A percentile compares a stretch with the other conserved stretches of the same genome.
phyloP scores from a whole-genome alignment of 2,113 vertebrate genomes.

The Cyanoderma ruficeps region DNA sequence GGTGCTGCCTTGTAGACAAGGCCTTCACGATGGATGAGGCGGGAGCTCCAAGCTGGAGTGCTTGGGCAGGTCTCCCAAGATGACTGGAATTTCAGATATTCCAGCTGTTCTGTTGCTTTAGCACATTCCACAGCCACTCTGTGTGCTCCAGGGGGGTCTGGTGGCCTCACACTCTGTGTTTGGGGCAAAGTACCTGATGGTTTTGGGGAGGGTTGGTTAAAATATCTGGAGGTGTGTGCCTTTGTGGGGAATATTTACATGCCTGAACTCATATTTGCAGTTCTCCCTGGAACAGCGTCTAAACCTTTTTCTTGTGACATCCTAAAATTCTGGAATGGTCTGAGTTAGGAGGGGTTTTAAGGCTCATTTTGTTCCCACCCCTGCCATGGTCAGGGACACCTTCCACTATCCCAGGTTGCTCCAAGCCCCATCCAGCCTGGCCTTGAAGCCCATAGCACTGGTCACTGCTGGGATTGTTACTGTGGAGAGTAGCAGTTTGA shows the following conservation, averaged over 20 bases:
- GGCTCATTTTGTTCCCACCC: accelerated
- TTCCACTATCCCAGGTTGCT: background rate
- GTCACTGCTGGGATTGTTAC: background rate
- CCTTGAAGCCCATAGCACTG: background rate
- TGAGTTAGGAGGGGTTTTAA: background rate
- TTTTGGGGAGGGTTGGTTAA: background rate
- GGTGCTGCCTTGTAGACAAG: conserved; percentile 2
- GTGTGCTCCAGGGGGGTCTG: background rate
- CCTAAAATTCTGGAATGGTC: background rate
- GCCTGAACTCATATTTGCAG: background rate
- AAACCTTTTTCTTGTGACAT: background rate
- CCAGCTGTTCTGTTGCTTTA: background rate
- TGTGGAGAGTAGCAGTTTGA: background rate
- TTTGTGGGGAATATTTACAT: background rate
- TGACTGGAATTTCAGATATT: background rate
- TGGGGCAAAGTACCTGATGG: background rate
- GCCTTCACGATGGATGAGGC: background rate
- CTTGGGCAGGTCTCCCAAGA: background rate
- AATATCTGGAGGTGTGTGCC: accelerated
- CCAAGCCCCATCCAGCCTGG: background rate
- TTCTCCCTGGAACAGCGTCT: background rate
- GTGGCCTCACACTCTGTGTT: background rate
- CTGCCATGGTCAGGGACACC: background rate
- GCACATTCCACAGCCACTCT: background rate
- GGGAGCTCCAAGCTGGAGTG: background rate